Percentiles rank a stretch among this genome's conserved stretches.
These are phyloP conservation scores for Argyresthia albistria DNA, from an alignment of 2,888 invertebrate genomes.

Conservation along the genomic window DNA sequence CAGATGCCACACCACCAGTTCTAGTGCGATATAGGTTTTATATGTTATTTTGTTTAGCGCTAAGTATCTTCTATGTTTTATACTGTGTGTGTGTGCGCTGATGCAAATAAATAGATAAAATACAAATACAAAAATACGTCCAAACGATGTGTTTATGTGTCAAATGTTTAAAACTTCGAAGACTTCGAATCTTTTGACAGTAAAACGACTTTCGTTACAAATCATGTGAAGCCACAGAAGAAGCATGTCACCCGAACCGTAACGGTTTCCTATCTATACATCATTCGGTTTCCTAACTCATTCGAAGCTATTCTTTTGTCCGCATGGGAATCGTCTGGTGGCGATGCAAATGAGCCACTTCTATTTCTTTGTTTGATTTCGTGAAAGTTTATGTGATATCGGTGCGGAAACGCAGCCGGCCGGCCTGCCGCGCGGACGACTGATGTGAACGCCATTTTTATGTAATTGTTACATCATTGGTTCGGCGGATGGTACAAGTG, in stretches of 20 bases:
- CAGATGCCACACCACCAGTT: no score
- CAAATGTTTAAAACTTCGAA: no score
- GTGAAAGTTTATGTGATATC: slow-evolving; percentile 72
- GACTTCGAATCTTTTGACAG: no score
- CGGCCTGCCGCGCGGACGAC: slow-evolving; percentile 24
- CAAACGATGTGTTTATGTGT: no score
- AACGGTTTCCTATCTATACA: neutral
- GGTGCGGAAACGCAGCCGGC: slow-evolving; percentile 64
- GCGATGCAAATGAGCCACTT: slow-evolving; percentile 65
- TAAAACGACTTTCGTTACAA: neutral
- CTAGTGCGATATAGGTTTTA: no score
- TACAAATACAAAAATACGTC: no score
- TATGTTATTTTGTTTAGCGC: no score
- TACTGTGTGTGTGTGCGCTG: no score
- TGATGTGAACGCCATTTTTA: slow-evolving; percentile 70
- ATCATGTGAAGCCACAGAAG: neutral
- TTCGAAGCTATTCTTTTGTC: slow-evolving; percentile 68
- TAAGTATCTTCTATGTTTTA: no score
- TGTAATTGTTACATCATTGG: slow-evolving; percentile 68
- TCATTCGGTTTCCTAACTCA: slow-evolving; percentile 31
- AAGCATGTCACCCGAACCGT: neutral
- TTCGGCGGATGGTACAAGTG: slow-evolving; percentile 28
- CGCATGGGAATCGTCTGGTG: slow-evolving; percentile 51
- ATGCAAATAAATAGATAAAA: no score
- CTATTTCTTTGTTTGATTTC: slow-evolving; percentile 72